Percentiles rank a stretch among this genome's conserved stretches.
These are phyloP conservation scores for Leucopsar rothschildi DNA, from an alignment of 2,113 vertebrate genomes.

Conservation along the genomic window DNA sequence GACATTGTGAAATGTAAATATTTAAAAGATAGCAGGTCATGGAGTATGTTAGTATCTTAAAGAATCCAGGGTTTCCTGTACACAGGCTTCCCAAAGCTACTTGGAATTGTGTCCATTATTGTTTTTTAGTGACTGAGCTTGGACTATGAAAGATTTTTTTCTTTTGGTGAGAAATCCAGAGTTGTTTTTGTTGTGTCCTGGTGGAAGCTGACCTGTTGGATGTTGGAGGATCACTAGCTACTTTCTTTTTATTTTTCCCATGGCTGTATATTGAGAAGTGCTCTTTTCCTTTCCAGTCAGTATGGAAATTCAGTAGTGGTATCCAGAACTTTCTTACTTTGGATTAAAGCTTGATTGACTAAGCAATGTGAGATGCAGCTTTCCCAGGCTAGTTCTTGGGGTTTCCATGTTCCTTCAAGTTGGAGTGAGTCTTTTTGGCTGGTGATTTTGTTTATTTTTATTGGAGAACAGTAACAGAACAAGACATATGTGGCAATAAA, in stretches of 20 bases:
- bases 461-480: not conserved
- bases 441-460: not conserved
- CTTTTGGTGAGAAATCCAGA: not conserved
- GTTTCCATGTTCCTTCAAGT: not conserved
- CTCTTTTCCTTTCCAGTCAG: not conserved
- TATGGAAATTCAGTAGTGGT: not conserved
- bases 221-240: not conserved
- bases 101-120: not conserved
- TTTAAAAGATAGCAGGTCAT: not conserved
- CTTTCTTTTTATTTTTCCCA: not conserved
- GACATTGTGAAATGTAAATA: not conserved
- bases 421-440: not conserved
- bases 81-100: rapidly evolving
- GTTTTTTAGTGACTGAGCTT: not conserved
- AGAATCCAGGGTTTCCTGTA: not conserved
- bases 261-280: not conserved
- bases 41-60: not conserved
- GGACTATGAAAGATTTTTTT: not conserved
- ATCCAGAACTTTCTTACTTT: not conserved
- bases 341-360: not conserved
- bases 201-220: not conserved
- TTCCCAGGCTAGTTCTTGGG: not conserved
- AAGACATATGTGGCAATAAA: not conserved
- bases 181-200: not conserved
- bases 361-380: not conserved